These are phyloP conservation scores for Chalcis sispes DNA, from an alignment of 2,888 invertebrate genomes.

Conservation along the genomic window DNA sequence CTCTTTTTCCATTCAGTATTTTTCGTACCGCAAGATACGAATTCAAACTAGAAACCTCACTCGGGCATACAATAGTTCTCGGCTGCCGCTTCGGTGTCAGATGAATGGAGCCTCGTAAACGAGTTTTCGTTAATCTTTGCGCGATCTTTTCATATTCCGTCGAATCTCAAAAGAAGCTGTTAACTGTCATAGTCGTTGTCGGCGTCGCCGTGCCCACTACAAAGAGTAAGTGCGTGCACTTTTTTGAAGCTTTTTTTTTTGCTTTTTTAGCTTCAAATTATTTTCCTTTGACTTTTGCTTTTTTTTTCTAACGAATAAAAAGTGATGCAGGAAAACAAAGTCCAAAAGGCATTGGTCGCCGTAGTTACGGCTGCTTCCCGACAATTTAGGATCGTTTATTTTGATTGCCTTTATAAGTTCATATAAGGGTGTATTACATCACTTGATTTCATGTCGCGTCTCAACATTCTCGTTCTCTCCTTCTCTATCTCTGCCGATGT, in stretches of 20 bases:
- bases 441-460: slow-evolving; percentile 20
- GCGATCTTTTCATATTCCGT: slow-evolving; percentile 34
- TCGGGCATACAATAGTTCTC: not conserved
- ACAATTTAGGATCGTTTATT: slow-evolving; percentile 72
- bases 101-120: slow-evolving; percentile 24
- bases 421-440: slow-evolving; percentile 69
- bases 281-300: too few relatives aligned
- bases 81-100: not conserved
- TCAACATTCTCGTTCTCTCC: not conserved
- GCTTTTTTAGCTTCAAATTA: too few relatives aligned
- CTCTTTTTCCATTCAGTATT: not conserved
- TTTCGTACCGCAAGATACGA: slow-evolving; percentile 11
- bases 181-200: too few relatives aligned
- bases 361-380: slow-evolving; percentile 49
- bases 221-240: slow-evolving; percentile 6
- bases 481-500: not conserved
- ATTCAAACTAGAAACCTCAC: slow-evolving; percentile 13
- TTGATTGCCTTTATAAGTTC: slow-evolving; percentile 72
- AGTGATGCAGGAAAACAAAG: too few relatives aligned
- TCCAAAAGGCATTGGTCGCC: too few relatives aligned
- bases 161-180: slow-evolving; percentile 28
- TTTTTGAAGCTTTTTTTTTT: not conserved
- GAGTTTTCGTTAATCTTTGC: slow-evolving; percentile 41
- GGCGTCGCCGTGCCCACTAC: not conserved
- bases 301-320: too few relatives aligned